Evolutionary conservation across 1,140 invertebrate species (phyloP).

Genomic region (Drosophila pseudoobscura): DNA sequence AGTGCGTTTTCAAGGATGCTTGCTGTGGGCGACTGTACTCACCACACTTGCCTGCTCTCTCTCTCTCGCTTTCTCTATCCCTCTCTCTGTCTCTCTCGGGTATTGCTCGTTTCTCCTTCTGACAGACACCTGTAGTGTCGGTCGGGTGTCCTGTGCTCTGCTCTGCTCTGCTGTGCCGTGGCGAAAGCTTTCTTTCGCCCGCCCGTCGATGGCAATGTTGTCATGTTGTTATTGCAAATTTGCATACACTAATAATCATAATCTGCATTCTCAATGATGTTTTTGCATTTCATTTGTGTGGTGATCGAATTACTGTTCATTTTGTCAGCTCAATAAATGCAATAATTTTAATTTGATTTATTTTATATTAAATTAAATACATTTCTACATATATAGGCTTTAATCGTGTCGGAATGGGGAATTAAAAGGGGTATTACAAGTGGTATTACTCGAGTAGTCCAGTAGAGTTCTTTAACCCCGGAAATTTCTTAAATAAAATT

Average conservation of each 20-base stretch:
- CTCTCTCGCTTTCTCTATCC: constrained; percentile 3
- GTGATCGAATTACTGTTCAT: no score
- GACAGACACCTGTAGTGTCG: constrained; percentile 66
- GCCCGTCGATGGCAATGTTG: constrained; percentile 14
- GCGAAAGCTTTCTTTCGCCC: constrained; percentile 58
- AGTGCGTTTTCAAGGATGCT: constrained; percentile 54
- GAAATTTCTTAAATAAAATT: no score
- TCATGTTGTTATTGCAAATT: constrained; percentile 5
- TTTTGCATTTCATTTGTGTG: no score
- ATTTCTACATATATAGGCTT: no score
- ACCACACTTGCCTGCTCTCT: constrained; percentile 57
- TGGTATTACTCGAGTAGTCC: no score
- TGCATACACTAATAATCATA: constrained; percentile 9
- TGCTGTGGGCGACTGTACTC: constrained; percentile 37
- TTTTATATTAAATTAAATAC: no score
- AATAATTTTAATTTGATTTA: no score
- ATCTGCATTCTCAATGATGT: no score
- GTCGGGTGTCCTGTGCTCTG: not conserved
- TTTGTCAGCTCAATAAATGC: no score
- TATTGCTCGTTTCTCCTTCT: constrained; percentile 20
- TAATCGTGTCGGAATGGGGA: no score
- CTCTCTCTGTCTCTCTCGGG: constrained; percentile 15
- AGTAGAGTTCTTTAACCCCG: no score
- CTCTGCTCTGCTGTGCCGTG: not conserved
- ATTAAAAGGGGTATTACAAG: no score